phyloP scores from a whole-genome alignment of 2,113 vertebrate species.

The Cephalophus harveyi region DNA sequence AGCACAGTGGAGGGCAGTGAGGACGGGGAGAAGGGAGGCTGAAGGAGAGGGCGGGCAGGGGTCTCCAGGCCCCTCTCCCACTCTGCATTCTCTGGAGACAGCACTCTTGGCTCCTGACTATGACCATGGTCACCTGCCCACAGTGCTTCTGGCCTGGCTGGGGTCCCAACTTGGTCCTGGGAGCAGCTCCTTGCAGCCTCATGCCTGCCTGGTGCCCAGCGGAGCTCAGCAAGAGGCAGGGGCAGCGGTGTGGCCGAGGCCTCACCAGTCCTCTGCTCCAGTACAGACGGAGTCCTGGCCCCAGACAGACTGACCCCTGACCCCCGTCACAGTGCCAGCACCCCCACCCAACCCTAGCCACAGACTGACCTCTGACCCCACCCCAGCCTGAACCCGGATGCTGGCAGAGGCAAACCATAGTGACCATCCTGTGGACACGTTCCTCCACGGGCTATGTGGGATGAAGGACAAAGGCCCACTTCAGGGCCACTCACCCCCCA shows the following conservation, averaged over 20 bases:
- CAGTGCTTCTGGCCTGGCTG: neutral
- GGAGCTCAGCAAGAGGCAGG: neutral
- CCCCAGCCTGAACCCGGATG: neutral
- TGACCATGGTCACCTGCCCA: neutral
- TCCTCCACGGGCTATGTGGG: neutral
- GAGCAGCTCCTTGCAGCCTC: neutral
- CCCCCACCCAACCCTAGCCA: neutral
- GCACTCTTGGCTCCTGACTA: neutral
- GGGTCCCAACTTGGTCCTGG: neutral
- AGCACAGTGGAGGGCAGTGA: neutral
- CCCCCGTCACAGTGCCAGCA: neutral
- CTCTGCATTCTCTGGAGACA: neutral
- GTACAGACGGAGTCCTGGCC: neutral
- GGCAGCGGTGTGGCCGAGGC: neutral
- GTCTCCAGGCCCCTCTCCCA: too few relatives aligned
- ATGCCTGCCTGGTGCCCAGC: neutral
- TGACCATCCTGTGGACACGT: neutral
- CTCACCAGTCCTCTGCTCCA: neutral
- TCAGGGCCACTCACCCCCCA: too few relatives aligned
- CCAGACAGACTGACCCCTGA: neutral
- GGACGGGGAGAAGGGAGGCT: neutral
- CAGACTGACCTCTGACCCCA: neutral
- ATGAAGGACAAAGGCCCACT: too few relatives aligned
- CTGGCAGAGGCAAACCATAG: neutral
- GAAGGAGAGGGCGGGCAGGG: neutral